phyloP scores from a whole-genome alignment of 2,113 vertebrate species.

The Chaetura pelagica region DNA sequence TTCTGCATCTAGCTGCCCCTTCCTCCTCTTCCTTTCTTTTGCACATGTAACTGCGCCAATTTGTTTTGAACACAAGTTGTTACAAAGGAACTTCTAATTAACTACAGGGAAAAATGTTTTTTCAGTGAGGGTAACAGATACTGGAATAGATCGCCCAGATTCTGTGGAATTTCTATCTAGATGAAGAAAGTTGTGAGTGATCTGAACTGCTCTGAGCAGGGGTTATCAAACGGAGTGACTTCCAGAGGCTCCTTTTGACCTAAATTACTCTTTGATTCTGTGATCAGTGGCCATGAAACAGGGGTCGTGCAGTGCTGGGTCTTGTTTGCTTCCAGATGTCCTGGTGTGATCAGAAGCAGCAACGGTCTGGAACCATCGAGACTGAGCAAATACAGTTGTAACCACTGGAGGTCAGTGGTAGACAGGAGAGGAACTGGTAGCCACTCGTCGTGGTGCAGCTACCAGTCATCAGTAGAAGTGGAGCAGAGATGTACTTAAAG shows the following conservation, averaged over 20 bases:
- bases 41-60: not conserved
- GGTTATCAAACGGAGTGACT: not conserved
- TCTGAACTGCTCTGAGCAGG: not conserved
- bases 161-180: not conserved
- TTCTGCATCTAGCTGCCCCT: not conserved
- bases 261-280: not conserved
- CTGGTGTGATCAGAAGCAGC: not conserved
- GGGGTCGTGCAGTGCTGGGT: not conserved
- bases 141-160: not conserved
- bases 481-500: not conserved
- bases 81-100: not conserved
- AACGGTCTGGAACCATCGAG: not conserved
- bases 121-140: not conserved
- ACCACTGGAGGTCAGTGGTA: slow-evolving; percentile 65
- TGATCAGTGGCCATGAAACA: not conserved
- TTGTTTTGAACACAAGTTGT: not conserved
- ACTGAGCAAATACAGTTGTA: not conserved
- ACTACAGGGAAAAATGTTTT: not conserved
- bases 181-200: not conserved
- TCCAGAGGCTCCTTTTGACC: not conserved
- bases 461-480: fast-evolving
- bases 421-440: slow-evolving; percentile 20
- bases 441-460: not conserved
- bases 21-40: not conserved
- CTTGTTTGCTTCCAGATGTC: not conserved